A percentile compares a stretch with the other conserved stretches of the same genome.
phyloP scores from a whole-genome alignment of 2,113 vertebrate species.

The Lonchura striata region DNA sequence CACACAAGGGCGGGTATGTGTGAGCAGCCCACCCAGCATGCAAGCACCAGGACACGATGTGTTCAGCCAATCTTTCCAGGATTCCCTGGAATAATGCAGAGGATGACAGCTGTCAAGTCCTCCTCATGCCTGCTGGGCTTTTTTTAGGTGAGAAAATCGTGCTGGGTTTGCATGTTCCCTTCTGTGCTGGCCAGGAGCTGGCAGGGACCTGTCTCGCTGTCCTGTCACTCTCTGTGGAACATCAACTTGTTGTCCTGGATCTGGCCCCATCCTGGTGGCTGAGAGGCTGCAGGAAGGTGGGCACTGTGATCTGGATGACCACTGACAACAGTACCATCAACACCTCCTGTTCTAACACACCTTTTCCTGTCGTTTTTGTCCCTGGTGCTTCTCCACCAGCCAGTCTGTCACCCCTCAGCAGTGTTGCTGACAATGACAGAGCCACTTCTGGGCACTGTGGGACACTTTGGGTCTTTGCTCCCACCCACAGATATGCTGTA shows the following conservation, averaged over 20 bases:
- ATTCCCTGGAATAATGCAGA: neutral
- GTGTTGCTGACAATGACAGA: neutral
- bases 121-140: neutral
- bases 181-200: neutral
- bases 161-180: neutral
- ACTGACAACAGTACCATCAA: neutral
- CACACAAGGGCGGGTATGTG: neutral
- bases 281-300: neutral
- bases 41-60: neutral
- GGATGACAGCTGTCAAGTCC: neutral
- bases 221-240: neutral
- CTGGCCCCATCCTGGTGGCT: neutral
- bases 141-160: neutral
- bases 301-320: neutral
- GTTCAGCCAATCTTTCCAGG: neutral
- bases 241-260: neutral
- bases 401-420: neutral
- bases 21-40: neutral
- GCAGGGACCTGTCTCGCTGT: neutral
- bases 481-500: neutral
- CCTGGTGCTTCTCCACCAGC: neutral
- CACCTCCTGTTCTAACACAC: neutral
- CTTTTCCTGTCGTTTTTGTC: neutral
- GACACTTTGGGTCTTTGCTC: neutral
- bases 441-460: neutral